Conservation (phyloP, 2,113 vertebrate species). For the Ophthalmotilapia sp. region DNA sequence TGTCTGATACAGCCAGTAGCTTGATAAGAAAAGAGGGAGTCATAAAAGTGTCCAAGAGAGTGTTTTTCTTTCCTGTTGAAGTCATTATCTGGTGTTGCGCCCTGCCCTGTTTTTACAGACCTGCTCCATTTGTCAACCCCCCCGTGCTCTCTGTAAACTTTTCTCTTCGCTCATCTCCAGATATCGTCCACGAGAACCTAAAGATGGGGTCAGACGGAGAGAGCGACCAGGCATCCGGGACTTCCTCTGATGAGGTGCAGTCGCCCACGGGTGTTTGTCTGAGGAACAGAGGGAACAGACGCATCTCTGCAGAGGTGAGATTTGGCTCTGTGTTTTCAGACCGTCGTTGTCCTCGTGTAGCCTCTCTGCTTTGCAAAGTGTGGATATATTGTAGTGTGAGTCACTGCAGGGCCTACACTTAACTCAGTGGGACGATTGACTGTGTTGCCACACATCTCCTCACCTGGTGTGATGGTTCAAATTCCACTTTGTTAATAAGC, state of each 20-base stretch:
- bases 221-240: constrained; percentile 93
- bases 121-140: not conserved
- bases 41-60: not conserved
- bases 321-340: not conserved
- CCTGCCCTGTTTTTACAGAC: not conserved
- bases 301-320: constrained; percentile 91
- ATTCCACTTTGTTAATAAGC: not conserved
- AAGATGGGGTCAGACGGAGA: constrained; percentile 97
- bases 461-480: not conserved
- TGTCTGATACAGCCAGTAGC: not conserved
- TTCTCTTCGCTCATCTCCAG: constrained; percentile 54
- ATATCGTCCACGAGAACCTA: constrained; percentile 94
- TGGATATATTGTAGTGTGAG: not conserved
- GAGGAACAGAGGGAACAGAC: constrained; percentile 85
- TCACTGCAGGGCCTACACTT: not conserved
- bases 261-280: constrained; percentile 91
- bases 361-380: not conserved
- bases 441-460: not conserved
- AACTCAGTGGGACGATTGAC: not conserved
- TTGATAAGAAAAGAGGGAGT: not conserved
- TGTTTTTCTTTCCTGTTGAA: not conserved
- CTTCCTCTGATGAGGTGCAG: constrained; percentile 93
- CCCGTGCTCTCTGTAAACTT: not conserved
- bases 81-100: not conserved
- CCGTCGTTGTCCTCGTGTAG: not conserved